These are phyloP conservation scores for Galerucella pusilla DNA, from an alignment of 2,888 invertebrate genomes.

Conservation along the genomic window DNA sequence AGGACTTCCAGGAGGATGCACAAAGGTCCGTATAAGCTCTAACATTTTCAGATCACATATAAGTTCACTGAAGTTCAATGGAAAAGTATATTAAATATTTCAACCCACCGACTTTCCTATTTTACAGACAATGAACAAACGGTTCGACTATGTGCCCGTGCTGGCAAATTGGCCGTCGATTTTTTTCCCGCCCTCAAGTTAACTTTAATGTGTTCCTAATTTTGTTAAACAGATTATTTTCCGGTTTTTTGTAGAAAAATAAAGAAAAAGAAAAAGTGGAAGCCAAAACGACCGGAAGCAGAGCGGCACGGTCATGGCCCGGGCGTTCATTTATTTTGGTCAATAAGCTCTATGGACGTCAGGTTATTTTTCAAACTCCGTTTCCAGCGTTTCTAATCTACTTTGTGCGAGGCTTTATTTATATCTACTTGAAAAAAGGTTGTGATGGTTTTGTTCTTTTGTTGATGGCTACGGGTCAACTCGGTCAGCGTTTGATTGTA, in stretches of 20 bases:
- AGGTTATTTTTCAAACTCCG: constrained; percentile 36
- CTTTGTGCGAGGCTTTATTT: constrained; percentile 35
- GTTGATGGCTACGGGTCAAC: constrained; percentile 32
- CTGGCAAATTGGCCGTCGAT: neutral
- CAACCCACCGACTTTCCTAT: neutral
- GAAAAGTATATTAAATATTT: neutral
- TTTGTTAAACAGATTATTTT: constrained; percentile 32
- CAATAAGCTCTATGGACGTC: constrained; percentile 38
- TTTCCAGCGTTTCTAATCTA: constrained; percentile 37
- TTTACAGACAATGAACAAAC: neutral
- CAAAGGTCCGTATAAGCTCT: too few species aligned
- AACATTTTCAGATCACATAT: too few species aligned
- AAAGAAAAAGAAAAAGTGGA: constrained; percentile 15
- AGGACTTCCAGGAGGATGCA: too few species aligned
- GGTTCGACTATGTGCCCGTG: neutral
- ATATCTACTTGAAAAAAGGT: constrained; percentile 37
- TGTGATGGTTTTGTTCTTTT: constrained; percentile 36
- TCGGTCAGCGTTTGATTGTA: constrained; percentile 28
- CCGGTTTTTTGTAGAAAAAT: constrained; percentile 28
- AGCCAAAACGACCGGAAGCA: constrained; percentile 12
- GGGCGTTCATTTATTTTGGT: constrained; percentile 37
- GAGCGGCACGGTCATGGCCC: constrained; percentile 11
- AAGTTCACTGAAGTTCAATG: too few species aligned
- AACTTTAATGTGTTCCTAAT: constrained; percentile 18
- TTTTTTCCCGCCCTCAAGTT: constrained; percentile 8